Evolutionary conservation across 35 echinoderm and acorn worm species (phyloP).

Genomic region (Acanthaster planci): DNA sequence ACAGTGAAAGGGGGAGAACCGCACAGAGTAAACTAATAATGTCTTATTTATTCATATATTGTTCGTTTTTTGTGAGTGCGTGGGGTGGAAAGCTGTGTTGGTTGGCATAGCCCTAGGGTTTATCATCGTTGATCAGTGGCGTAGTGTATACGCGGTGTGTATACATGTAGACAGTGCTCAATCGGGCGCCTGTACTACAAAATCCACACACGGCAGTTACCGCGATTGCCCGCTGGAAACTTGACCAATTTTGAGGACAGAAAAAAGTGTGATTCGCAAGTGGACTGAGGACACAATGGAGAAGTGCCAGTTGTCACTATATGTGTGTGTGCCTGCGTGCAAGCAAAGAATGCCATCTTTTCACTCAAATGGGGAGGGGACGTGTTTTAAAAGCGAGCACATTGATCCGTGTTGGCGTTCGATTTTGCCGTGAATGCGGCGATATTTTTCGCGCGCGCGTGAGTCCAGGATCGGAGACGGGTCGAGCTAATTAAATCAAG

Average conservation of each 20-base stretch:
- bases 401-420: conserved; percentile 1
- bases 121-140: not conserved
- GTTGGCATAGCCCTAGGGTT: not conserved
- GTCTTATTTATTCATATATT: conserved; percentile 32
- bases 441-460: conserved; percentile 1
- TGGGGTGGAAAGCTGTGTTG: not conserved
- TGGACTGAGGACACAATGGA: not conserved
- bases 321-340: too few species aligned
- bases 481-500: conserved; percentile 18
- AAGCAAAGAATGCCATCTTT: too few species aligned
- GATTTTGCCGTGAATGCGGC: conserved; percentile 10
- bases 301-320: too few species aligned
- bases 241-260: conserved; percentile 13
- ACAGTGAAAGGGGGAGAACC: too few species aligned
- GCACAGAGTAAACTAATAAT: conserved; percentile 9
- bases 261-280: conserved; percentile 12
- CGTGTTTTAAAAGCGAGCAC: conserved; percentile 20
- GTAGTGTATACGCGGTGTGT: too few species aligned
- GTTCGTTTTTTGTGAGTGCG: not conserved
- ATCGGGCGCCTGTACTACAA: too few species aligned
- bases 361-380: not conserved
- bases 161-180: too few species aligned
- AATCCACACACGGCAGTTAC: not conserved
- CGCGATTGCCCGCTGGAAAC: conserved; percentile 6
- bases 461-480: not conserved